Evolutionary conservation across 1,140 invertebrate species (phyloP), one percentile per base, ranked within the genome.

Genomic region (Rhopalosiphum padi): DNA sequence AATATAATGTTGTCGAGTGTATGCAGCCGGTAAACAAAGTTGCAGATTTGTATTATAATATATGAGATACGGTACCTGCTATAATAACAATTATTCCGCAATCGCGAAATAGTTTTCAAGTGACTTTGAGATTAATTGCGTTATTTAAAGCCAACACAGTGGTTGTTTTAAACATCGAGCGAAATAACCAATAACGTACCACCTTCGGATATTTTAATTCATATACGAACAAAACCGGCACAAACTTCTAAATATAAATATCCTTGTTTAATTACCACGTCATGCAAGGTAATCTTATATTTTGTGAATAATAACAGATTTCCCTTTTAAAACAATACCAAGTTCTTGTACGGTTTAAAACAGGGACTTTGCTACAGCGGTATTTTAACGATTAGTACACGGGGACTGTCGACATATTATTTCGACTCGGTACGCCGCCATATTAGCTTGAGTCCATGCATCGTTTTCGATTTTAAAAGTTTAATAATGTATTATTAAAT

Each of bases 401-500:
- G n/a, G n/a, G 55, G 25, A 68, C 60, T 68, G 60, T 68, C 23
- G 60, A 68, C 82, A 83, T 83, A 83, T 41, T 41, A 41, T 83
- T 41, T 37, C 11, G 25, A 25, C 41, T 43, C 7, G 9, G 37
- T 23, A 25, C 37, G 8, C 60, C n/a, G 37, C 37, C 22, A 41
- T 25, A 41, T 41, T 85, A 77, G 23, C 37, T 23, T 25, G 35
- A 30, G 37, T 41, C 22, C 41, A 41, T 85, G 43, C 43, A 87
- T 87, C 6, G 30, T 46, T 87, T 87, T 46, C 30, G 41, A 87
- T 87, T 46, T 87, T 46, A 87, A 87, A 46, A 87, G 30, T 87
- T 48, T 87, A 87, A 87, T 87, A 46, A 87, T n/a, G 85, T 87
- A 25, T 87, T 87, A 87, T 87, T 51, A 88, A 88, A 88, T 88